Evolutionary conservation across 2,888 invertebrate species (phyloP), one percentile per base, ranked within the genome.

Genomic region (Acanthosepion pharaonis): DNA sequence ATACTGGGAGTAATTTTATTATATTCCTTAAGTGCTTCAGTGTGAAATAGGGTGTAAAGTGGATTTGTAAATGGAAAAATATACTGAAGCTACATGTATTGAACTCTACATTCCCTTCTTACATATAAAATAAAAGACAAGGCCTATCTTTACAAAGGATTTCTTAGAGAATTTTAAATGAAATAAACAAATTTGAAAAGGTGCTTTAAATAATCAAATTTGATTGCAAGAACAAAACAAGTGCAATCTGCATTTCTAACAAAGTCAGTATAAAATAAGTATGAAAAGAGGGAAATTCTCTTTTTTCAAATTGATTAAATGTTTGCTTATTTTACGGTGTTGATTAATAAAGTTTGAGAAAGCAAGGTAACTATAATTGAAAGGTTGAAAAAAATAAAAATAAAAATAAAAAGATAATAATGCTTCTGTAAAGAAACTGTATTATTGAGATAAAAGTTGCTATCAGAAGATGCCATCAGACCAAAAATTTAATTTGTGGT

Each of bases 381-480:
- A n/a, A 78, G n/a, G 9, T n/a, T 15, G n/a, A 78, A n/a, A 78
- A n/a, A n/a, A 20, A 78, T 5, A n/a, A 0, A n/a, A n/a, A n/a
- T n/a, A n/a, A n/a, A n/a, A n/a, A n/a, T n/a, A n/a, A n/a, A 78
- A n/a, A 15, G 15, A 15, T 9, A 78, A 9, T 78, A 78, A 8
- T 78, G 9, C 78, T 11, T n/a, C n/a, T 78, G n/a, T 78, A 78
- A 78, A 78, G 78, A 78, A 78, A 78, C n/a, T n/a, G 15, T 78
- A 78, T n/a, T 78, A 78, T 78, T 18, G 15, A 78, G n/a, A 78
- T 78, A n/a, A 78, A 0, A 33, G 33, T 78, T 78, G n/a, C 78
- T n/a, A 78, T n/a, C n/a, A n/a, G n/a, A 78, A 78, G 78, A 78
- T 78, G 78, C 78, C n/a, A 78, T 78, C 78, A 78, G n/a, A 78